Evolutionary conservation across 2,797 vertebrate genomes (phyloP).

Genomic region (Micromesistius poutassou): DNA sequence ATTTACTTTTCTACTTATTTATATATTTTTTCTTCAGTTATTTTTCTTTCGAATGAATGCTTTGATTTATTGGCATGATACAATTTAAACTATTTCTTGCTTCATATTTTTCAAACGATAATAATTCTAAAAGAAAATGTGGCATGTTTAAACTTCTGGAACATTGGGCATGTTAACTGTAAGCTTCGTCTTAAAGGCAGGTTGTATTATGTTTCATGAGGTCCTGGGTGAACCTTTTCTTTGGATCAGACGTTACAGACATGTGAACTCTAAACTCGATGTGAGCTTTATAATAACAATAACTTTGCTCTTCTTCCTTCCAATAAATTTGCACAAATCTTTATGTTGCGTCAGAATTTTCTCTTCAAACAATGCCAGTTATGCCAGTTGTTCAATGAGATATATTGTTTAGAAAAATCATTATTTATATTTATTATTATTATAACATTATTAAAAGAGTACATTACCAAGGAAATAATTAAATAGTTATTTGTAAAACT

Average conservation of each 20-base stretch:
- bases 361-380: neutral
- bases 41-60: neutral
- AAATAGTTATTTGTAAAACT: neutral
- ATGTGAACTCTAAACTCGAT: neutral
- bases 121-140: neutral
- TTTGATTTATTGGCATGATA: neutral
- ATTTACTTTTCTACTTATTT: neutral
- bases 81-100: no score
- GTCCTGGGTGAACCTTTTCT: no score
- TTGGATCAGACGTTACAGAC: neutral
- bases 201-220: no score
- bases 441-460: neutral
- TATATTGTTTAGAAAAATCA: neutral
- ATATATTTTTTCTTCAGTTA: neutral
- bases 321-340: neutral
- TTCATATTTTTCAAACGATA: neutral
- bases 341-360: neutral
- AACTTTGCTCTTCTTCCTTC: no score
- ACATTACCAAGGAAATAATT: neutral
- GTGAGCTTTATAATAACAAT: neutral
- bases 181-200: no score
- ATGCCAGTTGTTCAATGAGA: neutral
- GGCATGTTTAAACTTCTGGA: neutral
- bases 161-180: neutral
- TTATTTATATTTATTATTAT: no score